These are phyloP conservation scores for Pachydiplax longipennis DNA, from an alignment of 2,888 invertebrate species.

Conservation along the genomic window DNA sequence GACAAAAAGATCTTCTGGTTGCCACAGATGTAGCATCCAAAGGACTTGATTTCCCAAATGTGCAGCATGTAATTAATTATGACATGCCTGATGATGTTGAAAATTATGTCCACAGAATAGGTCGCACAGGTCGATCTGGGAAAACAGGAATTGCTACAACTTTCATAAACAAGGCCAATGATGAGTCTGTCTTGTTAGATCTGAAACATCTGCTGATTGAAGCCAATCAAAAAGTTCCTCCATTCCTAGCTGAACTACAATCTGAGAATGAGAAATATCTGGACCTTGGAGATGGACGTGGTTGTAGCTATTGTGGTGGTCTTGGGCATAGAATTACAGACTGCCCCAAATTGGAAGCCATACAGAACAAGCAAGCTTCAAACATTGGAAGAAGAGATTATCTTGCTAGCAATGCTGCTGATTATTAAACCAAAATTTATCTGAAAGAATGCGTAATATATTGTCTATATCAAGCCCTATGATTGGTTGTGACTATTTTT, in stretches of 20 bases:
- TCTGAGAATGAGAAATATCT: constrained; percentile 90
- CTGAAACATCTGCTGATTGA: constrained; percentile 94
- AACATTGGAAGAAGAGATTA: constrained; percentile 95
- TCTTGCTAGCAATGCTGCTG: constrained; percentile 88
- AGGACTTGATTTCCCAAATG: constrained; percentile 96
- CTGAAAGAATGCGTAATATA: background rate
- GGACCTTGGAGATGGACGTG: constrained; percentile 88
- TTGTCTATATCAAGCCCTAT: background rate
- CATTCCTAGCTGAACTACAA: constrained; percentile 87
- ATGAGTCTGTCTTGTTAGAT: constrained; percentile 92
- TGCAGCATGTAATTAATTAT: constrained; percentile 98
- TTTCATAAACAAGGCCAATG: constrained; percentile 92
- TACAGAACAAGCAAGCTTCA: constrained; percentile 95
- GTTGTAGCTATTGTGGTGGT: constrained; percentile 98
- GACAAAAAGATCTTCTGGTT: constrained; percentile 95
- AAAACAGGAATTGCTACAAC: constrained; percentile 95
- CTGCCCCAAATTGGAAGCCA: constrained; percentile 98
- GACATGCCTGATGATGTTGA: constrained; percentile 99
- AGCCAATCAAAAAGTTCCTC: constrained; percentile 92
- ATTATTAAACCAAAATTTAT: constrained; percentile 70
- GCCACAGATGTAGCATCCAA: constrained; percentile 99
- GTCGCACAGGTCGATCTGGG: constrained; percentile 91
- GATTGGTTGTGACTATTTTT: constrained; percentile 24
- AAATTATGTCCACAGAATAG: constrained; percentile 90
- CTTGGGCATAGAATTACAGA: constrained; percentile 98